Base-by-base conservation (phyloP, 2,888 invertebrate genomes). In the Drosophila mettleri region DNA sequence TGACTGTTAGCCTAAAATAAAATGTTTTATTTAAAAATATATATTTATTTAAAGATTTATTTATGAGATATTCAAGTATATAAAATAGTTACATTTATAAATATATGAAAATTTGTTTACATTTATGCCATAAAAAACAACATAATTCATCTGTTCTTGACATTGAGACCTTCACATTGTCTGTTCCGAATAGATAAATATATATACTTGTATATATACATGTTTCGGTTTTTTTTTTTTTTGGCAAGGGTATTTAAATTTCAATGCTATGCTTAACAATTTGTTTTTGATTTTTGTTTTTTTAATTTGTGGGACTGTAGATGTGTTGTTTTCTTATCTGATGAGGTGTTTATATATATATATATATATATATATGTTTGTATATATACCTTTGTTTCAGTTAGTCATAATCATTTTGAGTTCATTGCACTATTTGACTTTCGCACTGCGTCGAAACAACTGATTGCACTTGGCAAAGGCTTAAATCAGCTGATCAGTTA, bases 401-500 rank as follows among this genome's bases (percentile, higher is more conserved):
- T 45, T 72, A 69, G 71, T 80, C 84, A 78, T 73, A 82, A 70
- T 71, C 34, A 49, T 2, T 29, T 33, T 20, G 55, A 66, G 88
- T 86, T 84, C 83, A 84, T 67, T 86, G 87, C 82, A 78, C 87
- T 49, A 18, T 54, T 54, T 18, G 69, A 61, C 73, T 60, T 69
- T 69, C 41, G 68, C 27, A 59, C 22, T 58, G 33, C 39, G 39
- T n/a, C 53, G 41, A 39, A 33, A 12, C 12, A 22, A 38, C 12
- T 52, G 29, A 51, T 59, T 78, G 72, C 81, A 86, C 64, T 67
- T 71, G 74, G 53, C 71, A 65, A 63, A 85, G 62, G 69, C 62
- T 49, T 66, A 14, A 20, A 74, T 62, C 80, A 76, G 76, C 61
- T 76, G 80, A 74, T 63, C 80, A 62, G 76, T 54, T 52, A 24